These are phyloP conservation scores for Danionella cerebrum DNA, from an alignment of 2,113 vertebrate genomes.

Conservation along the genomic window DNA sequence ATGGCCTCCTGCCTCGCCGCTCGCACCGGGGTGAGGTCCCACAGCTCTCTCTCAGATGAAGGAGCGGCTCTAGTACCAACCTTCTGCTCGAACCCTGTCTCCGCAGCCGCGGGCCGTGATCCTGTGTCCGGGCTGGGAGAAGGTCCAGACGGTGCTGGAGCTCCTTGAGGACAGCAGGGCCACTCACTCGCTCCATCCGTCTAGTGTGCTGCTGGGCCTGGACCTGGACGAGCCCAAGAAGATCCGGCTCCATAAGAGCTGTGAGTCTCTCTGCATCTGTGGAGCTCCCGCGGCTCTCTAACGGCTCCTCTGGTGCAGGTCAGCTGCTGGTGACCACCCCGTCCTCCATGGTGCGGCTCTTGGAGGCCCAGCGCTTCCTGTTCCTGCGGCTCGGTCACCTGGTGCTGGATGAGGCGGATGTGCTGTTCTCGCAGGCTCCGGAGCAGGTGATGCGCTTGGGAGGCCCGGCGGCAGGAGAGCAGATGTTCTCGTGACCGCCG, in stretches of 20 bases:
- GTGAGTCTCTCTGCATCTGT: conserved; percentile 69
- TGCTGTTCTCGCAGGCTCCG: conserved; percentile 63
- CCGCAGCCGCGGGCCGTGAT: conserved; percentile 78
- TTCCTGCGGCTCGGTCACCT: conserved; percentile 79
- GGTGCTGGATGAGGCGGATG: conserved; percentile 74
- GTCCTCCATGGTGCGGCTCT: conserved; percentile 68
- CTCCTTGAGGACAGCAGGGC: conserved; percentile 59
- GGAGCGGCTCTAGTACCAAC: too few relatives aligned
- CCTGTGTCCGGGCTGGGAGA: conserved; percentile 82
- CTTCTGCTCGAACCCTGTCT: conserved; percentile 21
- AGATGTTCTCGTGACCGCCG: too few relatives aligned
- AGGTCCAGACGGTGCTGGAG: conserved; percentile 72
- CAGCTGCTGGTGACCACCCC: conserved; percentile 80
- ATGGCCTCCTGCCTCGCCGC: conserved; percentile 39
- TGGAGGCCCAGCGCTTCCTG: conserved; percentile 61
- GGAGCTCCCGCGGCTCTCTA: too few relatives aligned
- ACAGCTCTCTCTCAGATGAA: background rate
- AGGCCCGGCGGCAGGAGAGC: too few relatives aligned
- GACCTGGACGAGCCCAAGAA: conserved; percentile 67
- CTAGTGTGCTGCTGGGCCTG: conserved; percentile 65
- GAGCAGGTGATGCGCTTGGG: conserved; percentile 70
- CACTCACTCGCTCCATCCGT: conserved; percentile 56
- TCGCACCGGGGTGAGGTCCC: conserved; percentile 68
- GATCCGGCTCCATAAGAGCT: conserved; percentile 66
- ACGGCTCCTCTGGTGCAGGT: conserved; percentile 65